These are phyloP conservation scores for Aphaenogaster floridana DNA, from an alignment of 1,140 invertebrate species.

Conservation along the genomic window DNA sequence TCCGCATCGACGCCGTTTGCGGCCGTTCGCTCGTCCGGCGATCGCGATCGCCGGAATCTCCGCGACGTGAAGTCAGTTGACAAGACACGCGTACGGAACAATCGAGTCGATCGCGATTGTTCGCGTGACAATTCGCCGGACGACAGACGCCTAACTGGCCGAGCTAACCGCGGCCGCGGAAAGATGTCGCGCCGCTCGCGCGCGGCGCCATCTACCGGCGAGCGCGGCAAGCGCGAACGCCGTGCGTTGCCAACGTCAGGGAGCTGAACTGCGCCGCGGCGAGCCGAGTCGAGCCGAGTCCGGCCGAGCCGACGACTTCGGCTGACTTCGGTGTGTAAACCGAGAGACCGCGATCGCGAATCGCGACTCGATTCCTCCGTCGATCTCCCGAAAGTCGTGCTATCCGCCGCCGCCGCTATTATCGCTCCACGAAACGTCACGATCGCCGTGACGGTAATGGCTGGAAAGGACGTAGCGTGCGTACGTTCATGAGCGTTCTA, in stretches of 20 bases:
- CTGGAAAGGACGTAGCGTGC: not conserved
- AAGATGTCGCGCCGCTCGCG: not conserved
- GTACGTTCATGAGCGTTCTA: not conserved
- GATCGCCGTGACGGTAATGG: not conserved
- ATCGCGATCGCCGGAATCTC: not conserved
- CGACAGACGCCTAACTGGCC: not conserved
- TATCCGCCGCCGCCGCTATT: not conserved
- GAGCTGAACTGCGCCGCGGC: slow-evolving; percentile 15
- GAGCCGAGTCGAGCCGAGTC: not conserved
- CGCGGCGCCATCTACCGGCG: slow-evolving; percentile 33
- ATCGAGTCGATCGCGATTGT: not conserved
- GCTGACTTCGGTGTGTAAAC: not conserved
- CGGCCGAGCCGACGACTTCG: slow-evolving; percentile 7
- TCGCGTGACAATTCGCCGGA: not conserved
- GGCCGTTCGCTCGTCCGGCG: not conserved
- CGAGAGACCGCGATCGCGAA: slow-evolving; percentile 6
- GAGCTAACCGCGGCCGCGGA: not conserved
- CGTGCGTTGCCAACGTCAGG: slow-evolving; percentile 59
- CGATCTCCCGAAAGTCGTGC: not conserved
- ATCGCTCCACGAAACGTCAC: slow-evolving; percentile 5
- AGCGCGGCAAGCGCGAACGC: not conserved
- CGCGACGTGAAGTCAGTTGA: not conserved
- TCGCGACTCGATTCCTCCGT: not conserved
- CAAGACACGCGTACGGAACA: not conserved
- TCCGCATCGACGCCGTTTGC: slow-evolving; percentile 63